Base-by-base conservation (phyloP, 2,113 vertebrate genomes). In the Podarcis muralis region DNA sequence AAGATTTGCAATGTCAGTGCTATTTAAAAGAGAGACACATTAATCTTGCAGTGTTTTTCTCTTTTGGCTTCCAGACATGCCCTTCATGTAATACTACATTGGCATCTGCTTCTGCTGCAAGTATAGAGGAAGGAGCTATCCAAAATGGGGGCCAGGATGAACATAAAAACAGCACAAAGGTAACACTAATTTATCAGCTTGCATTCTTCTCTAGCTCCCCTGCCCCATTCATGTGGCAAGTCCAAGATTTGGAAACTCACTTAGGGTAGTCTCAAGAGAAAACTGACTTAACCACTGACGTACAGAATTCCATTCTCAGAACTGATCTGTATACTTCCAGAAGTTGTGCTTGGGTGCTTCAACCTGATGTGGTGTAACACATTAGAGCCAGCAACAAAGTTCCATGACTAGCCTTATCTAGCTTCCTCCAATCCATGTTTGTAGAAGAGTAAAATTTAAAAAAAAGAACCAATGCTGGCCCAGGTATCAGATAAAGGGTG, bases 131-230 rank as follows among this genome's bases (percentile, higher is more conserved):
- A 90, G 97, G 95, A 92, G 87, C 95, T 6, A 94, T 97, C 85
- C 97, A 97, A 91, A 98, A 98, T 69, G 97, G 98, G 93, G 97
- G 98, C 96, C 97, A 97, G 90, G 98, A 98, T 37, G 98, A 99
- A 90, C 97, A 95, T 93, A 98, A 97, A 94, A 96, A 95, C 95
- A 97, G 92, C 93, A 92, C 91, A 0, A 99, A 98, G 98, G 98
- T 99, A 96, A 95, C 2, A 53, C 72, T 2, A 65, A 92, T 62
- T 94, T 32, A 53, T 93, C 88, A 2, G 79, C 71, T 81, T 86
- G 74, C 78, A 35, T 74, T 88, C 87, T 72, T 8, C 86, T 89
- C 87, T 74, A 80, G 59, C 20, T 83, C 32, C 86, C 91, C 89
- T 91, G 27, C 84, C 82, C 93, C 62, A 32, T 6, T 84, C 4